These are phyloP conservation scores for Platyrinchus mystaceus DNA, from an alignment of 2,797 vertebrate genomes.

Conservation along the genomic window DNA sequence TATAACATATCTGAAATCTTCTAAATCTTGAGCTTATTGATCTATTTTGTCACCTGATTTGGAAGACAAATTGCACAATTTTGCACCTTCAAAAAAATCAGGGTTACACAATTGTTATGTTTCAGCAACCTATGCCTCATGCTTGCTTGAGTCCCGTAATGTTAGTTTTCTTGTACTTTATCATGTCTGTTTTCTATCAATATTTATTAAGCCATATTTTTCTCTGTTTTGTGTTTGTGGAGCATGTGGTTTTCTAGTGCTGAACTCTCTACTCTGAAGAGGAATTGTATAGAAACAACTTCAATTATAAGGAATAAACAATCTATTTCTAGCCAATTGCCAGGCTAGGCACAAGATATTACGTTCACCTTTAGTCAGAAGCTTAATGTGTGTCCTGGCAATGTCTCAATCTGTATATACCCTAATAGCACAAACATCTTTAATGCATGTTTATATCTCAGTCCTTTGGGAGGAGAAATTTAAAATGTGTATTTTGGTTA, in stretches of 20 bases:
- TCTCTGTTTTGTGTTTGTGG: neutral
- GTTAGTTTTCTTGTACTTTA: neutral
- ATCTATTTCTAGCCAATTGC: neutral
- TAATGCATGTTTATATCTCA: neutral
- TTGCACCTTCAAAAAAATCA: neutral
- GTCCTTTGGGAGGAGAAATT: neutral
- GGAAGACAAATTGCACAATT: neutral
- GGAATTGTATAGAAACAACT: neutral
- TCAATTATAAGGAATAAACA: neutral
- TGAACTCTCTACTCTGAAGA: neutral
- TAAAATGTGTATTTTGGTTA: neutral
- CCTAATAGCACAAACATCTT: neutral
- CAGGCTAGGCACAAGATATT: neutral
- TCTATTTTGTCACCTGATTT: neutral
- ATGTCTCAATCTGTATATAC: neutral
- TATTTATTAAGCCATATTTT: neutral
- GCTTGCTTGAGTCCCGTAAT: neutral
- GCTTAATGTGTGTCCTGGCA: neutral
- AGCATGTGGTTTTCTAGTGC: accelerated
- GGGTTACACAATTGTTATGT: neutral
- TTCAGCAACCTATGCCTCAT: neutral
- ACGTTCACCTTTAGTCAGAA: neutral
- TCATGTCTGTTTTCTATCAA: neutral
- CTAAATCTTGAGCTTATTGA: neutral
- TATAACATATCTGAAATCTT: neutral